These are phyloP conservation scores for Chaunax sp. DNA, from an alignment of 2,797 vertebrate species.

Conservation along the genomic window DNA sequence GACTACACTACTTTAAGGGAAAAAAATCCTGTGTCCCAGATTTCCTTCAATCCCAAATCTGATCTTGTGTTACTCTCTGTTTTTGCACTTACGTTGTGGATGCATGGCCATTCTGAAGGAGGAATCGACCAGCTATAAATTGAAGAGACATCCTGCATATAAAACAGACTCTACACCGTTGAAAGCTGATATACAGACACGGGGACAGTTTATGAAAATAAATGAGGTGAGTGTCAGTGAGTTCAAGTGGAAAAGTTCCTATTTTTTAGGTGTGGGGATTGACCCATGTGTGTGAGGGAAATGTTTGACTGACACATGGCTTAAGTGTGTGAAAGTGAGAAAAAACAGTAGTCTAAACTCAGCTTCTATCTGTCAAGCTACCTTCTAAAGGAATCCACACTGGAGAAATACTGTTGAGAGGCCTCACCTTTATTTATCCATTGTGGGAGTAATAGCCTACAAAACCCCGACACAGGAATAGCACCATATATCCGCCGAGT, in stretches of 20 bases:
- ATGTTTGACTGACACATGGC: slow-evolving; percentile 65
- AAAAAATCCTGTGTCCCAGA: slow-evolving; percentile 23
- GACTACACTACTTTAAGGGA: slow-evolving; percentile 26
- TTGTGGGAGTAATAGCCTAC: slow-evolving; percentile 27
- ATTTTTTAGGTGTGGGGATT: slow-evolving; percentile 36
- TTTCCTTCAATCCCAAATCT: slow-evolving; percentile 26
- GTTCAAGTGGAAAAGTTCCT: slow-evolving; percentile 66
- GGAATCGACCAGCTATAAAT: slow-evolving; percentile 36
- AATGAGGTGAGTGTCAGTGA: slow-evolving; percentile 53
- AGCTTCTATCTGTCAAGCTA: slow-evolving; percentile 10
- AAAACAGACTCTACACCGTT: slow-evolving; percentile 16
- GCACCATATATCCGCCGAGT: slow-evolving; percentile 44
- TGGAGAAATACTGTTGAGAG: slow-evolving; percentile 12
- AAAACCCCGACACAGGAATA: slow-evolving; percentile 48
- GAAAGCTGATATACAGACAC: slow-evolving; percentile 57
- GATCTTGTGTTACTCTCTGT: slow-evolving; percentile 60
- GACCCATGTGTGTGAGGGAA: slow-evolving; percentile 53
- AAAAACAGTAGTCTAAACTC: slow-evolving; percentile 17
- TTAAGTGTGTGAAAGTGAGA: slow-evolving; percentile 48
- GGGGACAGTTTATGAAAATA: slow-evolving; percentile 52
- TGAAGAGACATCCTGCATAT: slow-evolving; percentile 46
- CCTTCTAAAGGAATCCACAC: slow-evolving; percentile 19
- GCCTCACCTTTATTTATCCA: slow-evolving; percentile 35
- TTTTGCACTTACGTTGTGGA: slow-evolving; percentile 62
- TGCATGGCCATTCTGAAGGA: slow-evolving; percentile 28